Evolutionary conservation across 2,888 invertebrate genomes (phyloP), one percentile per base, ranked within the genome.

Genomic region (Cheilosia vulpina): DNA sequence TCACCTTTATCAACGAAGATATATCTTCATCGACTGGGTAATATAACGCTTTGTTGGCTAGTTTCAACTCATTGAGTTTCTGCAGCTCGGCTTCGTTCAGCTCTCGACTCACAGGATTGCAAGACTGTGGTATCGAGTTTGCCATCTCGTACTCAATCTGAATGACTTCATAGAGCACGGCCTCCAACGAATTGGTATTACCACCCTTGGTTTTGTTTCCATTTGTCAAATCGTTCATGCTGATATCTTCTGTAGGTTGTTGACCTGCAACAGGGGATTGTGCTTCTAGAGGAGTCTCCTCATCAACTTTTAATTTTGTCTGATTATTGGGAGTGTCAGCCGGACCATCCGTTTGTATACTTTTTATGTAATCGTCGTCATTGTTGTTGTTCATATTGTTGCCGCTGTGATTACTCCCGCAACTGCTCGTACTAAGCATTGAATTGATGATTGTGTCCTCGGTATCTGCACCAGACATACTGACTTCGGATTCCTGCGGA

Each of bases 1-100:
- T 90, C 90, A 94, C 94, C 90, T 92, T 92, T 79, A 95, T 94
- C 13, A 96, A 92, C 90, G 94, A 94, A 31, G 94, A 94, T 58
- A 96, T 93, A 90, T 97, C 97, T 87, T 97, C 96, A 89, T 97
- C 97, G 3, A 98, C 94, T 5, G 97, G 97, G 63, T 96, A 96
- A 89, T 96, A 94, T 38, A 98, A 93, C 0, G 97, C 96, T 91
- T 97, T 96, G 90, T 97, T 97, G 0, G 98, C 97, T 5, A 96
- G 94, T 81, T 97, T 95, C 62, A 98, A 91, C 92, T 98, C 98
- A 88, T 96, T 96, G 66, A 98, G 91, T 91, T 97, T 97, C 47
- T 96, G 95, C 88, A 95, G 93, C 90, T 98, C 97, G n/a, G 96
- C 95, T 88, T 95, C 95, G 90, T 95, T 96, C 53, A 96, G 92